Base-by-base conservation (phyloP, 1,140 invertebrate species). In the Thaumetopoea pityocampa region DNA sequence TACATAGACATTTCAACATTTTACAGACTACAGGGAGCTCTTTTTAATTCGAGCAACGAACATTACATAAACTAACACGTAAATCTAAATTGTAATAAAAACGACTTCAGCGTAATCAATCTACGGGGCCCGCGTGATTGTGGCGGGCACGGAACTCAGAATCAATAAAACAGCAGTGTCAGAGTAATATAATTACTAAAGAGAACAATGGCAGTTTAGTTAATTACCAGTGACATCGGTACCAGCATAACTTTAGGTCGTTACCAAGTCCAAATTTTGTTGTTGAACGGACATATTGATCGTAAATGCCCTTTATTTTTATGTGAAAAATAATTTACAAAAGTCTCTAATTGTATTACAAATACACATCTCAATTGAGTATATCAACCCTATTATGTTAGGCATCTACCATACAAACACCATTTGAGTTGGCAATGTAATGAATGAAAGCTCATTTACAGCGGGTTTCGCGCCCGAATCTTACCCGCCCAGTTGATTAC, bases 61-160 rank as follows among this genome's bases (percentile, higher is more conserved):
- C 78, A 81, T 81, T 81, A 84, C 77, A 80, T 84, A 78, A 81
- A 84, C 77, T 84, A 84, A 84, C 77, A 84, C 77, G 69, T 84
- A 78, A 81, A 81, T 84, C 77, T 81, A 80, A 72, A 71, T 72
- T 64, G 80, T 73, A 78, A 78, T 78, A 81, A 80, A 79, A 78
- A 77, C 67, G 69, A 76, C 65, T 63, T 69, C 59, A 65, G 67
- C 69, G 46, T 76, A 71, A 76, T 73, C 66, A 71, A 72, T 71
- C 72, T 78, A 81, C 73, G 67, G 61, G 61, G 62, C 53, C 66
- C 64, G 59, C 63, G 54, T 48, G 38, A 54, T 51, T 36, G 37
- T 33, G 34, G 48, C 60, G 62, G 62, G 59, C 49, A 62, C 60
- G 62, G 64, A 50, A 68, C 77, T 33, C 65, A 64, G 74, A 79